Base-by-base conservation (phyloP, 92 coral and sea anemone genomes). In the Zoanthus sociatus region DNA sequence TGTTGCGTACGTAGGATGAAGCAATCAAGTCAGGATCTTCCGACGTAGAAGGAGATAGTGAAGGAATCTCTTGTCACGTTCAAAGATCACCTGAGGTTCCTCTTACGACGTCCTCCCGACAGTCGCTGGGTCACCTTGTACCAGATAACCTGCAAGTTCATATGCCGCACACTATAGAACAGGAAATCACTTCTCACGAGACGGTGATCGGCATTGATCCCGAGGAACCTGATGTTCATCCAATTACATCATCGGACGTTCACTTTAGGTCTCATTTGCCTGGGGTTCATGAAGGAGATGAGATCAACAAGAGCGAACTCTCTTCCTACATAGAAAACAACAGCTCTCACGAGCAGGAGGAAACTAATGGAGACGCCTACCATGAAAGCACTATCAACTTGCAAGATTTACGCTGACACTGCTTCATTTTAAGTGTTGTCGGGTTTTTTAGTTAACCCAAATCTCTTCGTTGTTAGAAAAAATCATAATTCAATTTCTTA, bases 331-430 rank as follows among this genome's bases (percentile, higher is more conserved):
- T 95, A 82, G 98, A 93, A 53, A 89, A 73, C 51, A 89, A 93
- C 42, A 90, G 91, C 21, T 90, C 95, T 7, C 87, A 93, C 15
- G 97, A 94, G 56, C 94, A 90, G 78, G 98, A 95, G 26, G 98
- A 93, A 17, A 61, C 86, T 64, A 92, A 89, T 46, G 94, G 90
- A 6, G 96, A 95, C 61, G 63, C 91, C n/a, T 95, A 96, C 53
- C 96, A 94, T 15, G 99, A 95, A 78, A 96, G 99, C 68, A 96
- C 99, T 10, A 96, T 96, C 54, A 96, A 96, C 81, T 78, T 96
- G 33, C 99, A 95, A 78, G 99, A 96, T 85, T 88, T 96, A 61
- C 93, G 94, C 79, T 96, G 68, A 94, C 10, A 20, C 60, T 3
- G 15, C 13, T 16, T 51, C 3, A 70, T n/a, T 75, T n/a, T 5